These are phyloP conservation scores for Corapipo altera DNA, from an alignment of 2,113 vertebrate species.

Conservation along the genomic window DNA sequence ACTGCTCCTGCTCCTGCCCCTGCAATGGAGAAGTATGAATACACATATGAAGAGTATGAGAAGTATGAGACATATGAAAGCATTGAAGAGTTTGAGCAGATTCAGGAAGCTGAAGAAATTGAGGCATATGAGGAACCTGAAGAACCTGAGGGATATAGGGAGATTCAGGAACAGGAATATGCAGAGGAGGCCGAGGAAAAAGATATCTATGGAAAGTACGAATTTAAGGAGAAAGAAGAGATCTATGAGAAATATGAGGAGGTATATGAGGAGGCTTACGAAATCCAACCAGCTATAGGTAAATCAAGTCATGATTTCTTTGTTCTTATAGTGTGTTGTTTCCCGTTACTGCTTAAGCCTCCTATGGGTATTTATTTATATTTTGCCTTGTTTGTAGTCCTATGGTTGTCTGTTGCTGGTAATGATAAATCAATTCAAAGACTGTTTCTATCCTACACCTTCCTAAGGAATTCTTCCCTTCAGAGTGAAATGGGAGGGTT, in stretches of 20 bases:
- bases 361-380: not conserved
- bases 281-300: constrained; percentile 72
- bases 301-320: constrained; percentile 32
- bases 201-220: constrained; percentile 41
- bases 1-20: constrained; percentile 11
- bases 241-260: constrained; percentile 51
- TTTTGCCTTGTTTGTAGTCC: not conserved
- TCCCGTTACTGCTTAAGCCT: not conserved
- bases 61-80: constrained; percentile 47
- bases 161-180: constrained; percentile 14
- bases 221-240: constrained; percentile 32
- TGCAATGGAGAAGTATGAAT: constrained; percentile 24
- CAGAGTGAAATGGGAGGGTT: not conserved
- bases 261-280: constrained; percentile 51
- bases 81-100: constrained; percentile 46
- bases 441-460: not conserved
- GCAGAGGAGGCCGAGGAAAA: constrained; percentile 55
- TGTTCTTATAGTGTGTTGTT: not conserved
- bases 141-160: constrained; percentile 57
- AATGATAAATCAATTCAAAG: not conserved
- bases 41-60: constrained; percentile 66
- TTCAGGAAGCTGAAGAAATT: constrained; percentile 68
- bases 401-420: not conserved
- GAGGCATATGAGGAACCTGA: constrained; percentile 61
- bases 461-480: not conserved